Evolutionary conservation across 2,888 invertebrate species (phyloP), one percentile per base, ranked within the genome.

Genomic region (Eupithecia subfuscata): DNA sequence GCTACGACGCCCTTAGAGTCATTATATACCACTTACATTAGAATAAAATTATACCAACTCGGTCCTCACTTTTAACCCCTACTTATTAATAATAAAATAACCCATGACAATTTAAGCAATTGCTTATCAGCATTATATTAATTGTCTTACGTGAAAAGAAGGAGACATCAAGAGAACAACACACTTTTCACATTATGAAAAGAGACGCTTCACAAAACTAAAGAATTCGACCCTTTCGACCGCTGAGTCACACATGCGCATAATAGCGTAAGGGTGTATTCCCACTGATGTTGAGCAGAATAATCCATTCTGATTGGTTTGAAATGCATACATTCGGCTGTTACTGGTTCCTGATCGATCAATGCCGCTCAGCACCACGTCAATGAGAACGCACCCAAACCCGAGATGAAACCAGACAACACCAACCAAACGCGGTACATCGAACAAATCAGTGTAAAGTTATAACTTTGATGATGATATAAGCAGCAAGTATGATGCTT

Each of bases 41-140:
- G 4, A 52, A 69, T 2, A 25, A 60, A 25, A 16, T 68, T 64
- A 75, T 64, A 75, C 69, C 71, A 71, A 70, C 71, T 48, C 60
- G 43, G 14, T 3, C 48, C 18, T 7, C 8, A 5, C 18, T 7
- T 48, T 48, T 18, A 7, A 18, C 48, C 48, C 18, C 7, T 48
- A 48, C 18, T 48, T 48, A 48, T 18, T 48, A 18, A 5, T 48
- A 48, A 18, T 18, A 37, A 37, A 5, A 30, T 30, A 30, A 30
- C 37, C 37, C 37, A 37, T 7, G 37, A 37, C 37, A 37, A 37
- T 7, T 37, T 37, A 37, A 37, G 37, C 37, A 37, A 37, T 37
- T 37, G 37, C 37, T 37, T 37, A 37, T 37, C 5, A 37, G 37
- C 37, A 5, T 37, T 37, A 7, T 37, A 37, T 37, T 7, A 2